A percentile compares a stretch with the other conserved stretches of the same genome.
Evolutionary conservation across 2,797 vertebrate species (phyloP).

Genomic region (Peromyscus nudipes): DNA sequence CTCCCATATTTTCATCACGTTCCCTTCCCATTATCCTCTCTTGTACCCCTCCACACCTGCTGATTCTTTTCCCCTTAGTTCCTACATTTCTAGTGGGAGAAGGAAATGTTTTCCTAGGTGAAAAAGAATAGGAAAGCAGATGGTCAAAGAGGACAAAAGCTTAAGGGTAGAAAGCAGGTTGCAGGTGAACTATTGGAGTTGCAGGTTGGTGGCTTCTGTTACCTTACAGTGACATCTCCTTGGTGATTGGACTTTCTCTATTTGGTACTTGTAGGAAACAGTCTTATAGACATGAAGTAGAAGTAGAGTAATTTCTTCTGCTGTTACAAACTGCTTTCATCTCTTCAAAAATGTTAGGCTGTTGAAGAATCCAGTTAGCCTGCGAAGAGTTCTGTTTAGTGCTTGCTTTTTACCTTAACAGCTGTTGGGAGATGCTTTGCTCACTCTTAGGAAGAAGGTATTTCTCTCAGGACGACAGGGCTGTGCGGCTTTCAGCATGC

Average conservation of each 20-base stretch:
- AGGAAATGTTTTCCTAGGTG: neutral
- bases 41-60: neutral
- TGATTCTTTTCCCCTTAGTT: neutral
- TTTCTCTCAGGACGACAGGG: conserved; percentile 34
- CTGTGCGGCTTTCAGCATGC: conserved; percentile 40
- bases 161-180: neutral
- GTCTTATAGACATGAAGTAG: neutral
- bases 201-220: neutral
- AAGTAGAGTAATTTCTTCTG: neutral
- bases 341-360: conserved; percentile 55
- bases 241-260: neutral
- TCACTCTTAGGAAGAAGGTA: conserved; percentile 7
- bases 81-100: neutral
- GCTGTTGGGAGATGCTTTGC: neutral
- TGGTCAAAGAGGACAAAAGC: neutral
- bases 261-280: neutral
- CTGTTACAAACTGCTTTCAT: neutral
- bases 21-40: neutral
- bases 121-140: neutral
- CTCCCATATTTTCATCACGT: neutral
- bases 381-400: neutral
- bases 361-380: conserved; percentile 22
- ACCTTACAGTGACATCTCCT: neutral
- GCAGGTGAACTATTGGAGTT: neutral
- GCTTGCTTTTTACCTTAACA: conserved; percentile 13